Evolutionary conservation across 2,113 vertebrate genomes (phyloP).

Genomic region (Typhlomys cinereus): DNA sequence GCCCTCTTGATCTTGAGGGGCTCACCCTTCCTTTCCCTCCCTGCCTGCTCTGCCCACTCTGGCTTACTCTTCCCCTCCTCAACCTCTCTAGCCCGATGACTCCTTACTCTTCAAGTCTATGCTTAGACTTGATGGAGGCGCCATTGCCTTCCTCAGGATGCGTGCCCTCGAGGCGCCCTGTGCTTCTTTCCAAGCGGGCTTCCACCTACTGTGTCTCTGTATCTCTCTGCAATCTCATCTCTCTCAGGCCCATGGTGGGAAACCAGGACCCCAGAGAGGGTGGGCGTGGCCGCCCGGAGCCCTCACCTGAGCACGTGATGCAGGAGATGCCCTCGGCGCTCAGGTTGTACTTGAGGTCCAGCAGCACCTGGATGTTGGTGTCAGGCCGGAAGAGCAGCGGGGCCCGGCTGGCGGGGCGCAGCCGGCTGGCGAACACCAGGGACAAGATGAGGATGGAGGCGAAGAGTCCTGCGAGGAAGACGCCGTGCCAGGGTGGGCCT

Average conservation of each 20-base stretch:
- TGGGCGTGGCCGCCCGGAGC: not conserved
- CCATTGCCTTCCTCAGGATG: constrained; percentile 3
- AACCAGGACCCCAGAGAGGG: not conserved
- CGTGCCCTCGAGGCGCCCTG: not conserved
- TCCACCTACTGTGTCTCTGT: not conserved
- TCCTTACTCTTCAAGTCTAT: not conserved
- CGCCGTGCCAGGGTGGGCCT: accelerated
- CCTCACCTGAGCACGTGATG: constrained; percentile 96
- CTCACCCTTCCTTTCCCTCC: not conserved
- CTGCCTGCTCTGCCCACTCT: not conserved
- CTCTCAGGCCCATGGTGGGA: not conserved
- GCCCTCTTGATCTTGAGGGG: not conserved
- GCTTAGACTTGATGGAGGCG: not conserved
- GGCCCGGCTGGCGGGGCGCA: constrained; percentile 94
- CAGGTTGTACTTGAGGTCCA: constrained; percentile 97
- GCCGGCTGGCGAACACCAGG: constrained; percentile 92
- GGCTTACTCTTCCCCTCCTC: not conserved
- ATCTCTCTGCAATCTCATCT: not conserved
- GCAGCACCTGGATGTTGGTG: constrained; percentile 96
- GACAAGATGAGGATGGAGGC: constrained; percentile 91
- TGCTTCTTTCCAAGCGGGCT: no score
- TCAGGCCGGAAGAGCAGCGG: constrained; percentile 94
- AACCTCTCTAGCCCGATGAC: not conserved
- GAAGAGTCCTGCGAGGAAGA: constrained; percentile 89
- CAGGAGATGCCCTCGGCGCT: constrained; percentile 98